phyloP scores from a whole-genome alignment of 2,797 vertebrate species.

The Synaphobranchus kaupii region DNA sequence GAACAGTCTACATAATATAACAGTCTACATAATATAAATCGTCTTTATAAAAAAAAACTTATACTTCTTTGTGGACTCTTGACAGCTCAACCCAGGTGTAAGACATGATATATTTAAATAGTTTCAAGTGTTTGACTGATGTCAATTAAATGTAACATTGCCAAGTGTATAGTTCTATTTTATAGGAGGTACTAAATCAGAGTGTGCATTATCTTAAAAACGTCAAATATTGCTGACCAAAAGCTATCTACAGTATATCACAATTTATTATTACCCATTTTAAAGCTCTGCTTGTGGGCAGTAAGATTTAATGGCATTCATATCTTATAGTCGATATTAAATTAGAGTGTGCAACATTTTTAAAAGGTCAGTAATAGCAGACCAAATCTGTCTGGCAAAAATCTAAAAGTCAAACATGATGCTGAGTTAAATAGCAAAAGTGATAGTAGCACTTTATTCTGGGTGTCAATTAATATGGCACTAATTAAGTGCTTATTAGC shows the following conservation, averaged over 20 bases:
- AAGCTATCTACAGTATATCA: neutral
- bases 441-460: neutral
- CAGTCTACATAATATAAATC: too few relatives aligned
- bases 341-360: neutral
- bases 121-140: neutral
- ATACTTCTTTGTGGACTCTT: neutral
- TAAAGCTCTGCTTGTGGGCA: neutral
- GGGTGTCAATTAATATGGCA: neutral
- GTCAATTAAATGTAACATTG: neutral
- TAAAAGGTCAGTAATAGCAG: neutral
- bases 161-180: neutral
- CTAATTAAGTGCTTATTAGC: slow-evolving; percentile 1
- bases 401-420: neutral
- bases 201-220: neutral
- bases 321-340: neutral
- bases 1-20: neutral
- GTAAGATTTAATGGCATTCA: neutral
- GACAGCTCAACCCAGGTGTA: neutral
- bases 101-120: neutral
- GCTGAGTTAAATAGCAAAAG: neutral
- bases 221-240: neutral
- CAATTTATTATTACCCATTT: neutral
- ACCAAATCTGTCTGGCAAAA: too few relatives aligned
- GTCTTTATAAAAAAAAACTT: neutral
- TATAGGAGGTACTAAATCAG: neutral